Conservation (phyloP, 2,888 invertebrate genomes). For the Pristionchus mayeri region DNA sequence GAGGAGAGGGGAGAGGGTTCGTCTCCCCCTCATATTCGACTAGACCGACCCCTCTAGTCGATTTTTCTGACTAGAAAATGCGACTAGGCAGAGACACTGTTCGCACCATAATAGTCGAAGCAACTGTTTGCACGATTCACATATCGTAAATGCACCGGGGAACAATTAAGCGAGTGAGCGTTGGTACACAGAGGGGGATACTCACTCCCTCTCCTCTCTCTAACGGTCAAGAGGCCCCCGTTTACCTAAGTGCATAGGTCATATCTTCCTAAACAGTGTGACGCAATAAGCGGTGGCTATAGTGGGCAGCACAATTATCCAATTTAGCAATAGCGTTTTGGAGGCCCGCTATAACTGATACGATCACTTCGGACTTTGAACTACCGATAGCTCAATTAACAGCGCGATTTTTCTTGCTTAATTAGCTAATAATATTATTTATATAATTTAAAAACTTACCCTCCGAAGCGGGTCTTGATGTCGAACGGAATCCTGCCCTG, state of each 20-base stretch:
- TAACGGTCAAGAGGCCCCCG: constrained; percentile 1
- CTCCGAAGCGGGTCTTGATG: constrained; percentile 56
- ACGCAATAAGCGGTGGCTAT: constrained; percentile 10
- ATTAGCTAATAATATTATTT: too few relatives aligned
- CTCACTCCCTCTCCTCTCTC: too few relatives aligned
- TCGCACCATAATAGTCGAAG: background rate
- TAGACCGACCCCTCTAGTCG: too few relatives aligned
- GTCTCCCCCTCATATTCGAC: too few relatives aligned
- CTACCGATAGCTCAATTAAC: background rate
- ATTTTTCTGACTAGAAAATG: too few relatives aligned
- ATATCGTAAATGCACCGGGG: constrained; percentile 40
- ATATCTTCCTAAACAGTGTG: constrained; percentile 38
- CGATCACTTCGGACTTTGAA: background rate
- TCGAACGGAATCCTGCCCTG: constrained; percentile 78
- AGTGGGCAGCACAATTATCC: constrained; percentile 44
- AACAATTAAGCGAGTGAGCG: too few relatives aligned
- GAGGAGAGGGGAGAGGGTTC: too few relatives aligned
- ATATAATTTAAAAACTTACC: too few relatives aligned
- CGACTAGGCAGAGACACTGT: too few relatives aligned
- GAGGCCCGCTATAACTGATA: background rate
- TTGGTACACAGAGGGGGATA: constrained; percentile 24
- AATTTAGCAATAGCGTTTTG: constrained; percentile 30
- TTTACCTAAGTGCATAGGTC: background rate
- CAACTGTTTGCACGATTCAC: constrained; percentile 21
- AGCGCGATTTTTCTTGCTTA: too few relatives aligned